phyloP scores from a whole-genome alignment of 2,888 invertebrate genomes.

The Syrphus vitripennis region DNA sequence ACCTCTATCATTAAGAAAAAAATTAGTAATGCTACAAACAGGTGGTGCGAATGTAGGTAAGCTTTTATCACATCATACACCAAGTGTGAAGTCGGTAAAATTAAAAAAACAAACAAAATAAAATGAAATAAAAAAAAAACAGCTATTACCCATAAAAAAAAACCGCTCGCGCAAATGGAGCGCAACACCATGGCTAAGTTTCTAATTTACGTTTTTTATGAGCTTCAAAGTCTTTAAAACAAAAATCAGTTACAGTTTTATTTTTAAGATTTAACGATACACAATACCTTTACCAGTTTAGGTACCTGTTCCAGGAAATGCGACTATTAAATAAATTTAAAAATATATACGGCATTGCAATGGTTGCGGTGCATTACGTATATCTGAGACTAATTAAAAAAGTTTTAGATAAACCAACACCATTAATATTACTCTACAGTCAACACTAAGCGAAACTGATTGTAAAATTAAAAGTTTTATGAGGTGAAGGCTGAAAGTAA shows the following conservation, averaged over 20 bases:
- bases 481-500: constrained; percentile 1
- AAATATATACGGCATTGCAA: constrained; percentile 3
- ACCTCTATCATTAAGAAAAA: not conserved
- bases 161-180: constrained; percentile 53
- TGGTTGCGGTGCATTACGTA: not conserved
- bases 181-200: constrained; percentile 30
- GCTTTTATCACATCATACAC: not conserved
- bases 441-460: constrained; percentile 17
- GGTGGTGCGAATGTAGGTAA: not conserved
- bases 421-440: not conserved
- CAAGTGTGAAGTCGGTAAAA: not conserved
- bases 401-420: not conserved
- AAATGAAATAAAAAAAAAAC: not conserved
- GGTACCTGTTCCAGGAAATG: not conserved
- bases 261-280: constrained; percentile 16
- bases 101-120: not conserved
- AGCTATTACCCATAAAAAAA: constrained; percentile 48
- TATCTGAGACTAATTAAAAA: constrained; percentile 7
- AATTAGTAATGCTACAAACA: not conserved
- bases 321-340: constrained; percentile 20
- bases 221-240: not conserved
- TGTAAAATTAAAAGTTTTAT: constrained; percentile 1
- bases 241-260: not conserved
- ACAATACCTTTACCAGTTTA: not conserved
- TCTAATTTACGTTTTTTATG: constrained; percentile 15